Base-by-base conservation (phyloP, 2,797 vertebrate genomes). In the Heterohyrax brucei region DNA sequence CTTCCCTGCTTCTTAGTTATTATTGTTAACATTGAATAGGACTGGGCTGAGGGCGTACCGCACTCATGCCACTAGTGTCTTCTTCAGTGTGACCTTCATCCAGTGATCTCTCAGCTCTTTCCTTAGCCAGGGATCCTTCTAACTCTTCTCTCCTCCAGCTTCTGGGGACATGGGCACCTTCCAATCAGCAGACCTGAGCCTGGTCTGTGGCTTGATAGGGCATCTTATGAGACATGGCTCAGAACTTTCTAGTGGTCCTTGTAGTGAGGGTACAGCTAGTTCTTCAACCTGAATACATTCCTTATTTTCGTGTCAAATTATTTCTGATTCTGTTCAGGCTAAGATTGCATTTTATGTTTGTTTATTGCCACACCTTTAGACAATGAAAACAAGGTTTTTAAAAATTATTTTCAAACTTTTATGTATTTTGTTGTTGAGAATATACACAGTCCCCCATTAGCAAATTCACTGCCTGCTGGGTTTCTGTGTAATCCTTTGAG, bases 221-320 rank as follows among this genome's bases (percentile, higher is more conserved):
- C 39, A 22, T 96, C 88, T 84, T 62, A 12, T 92, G 75, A 22
- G 39, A 64, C 39, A 39, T 53, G 48, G 64, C 26, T 86, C 64
- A 93, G 88, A 85, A 96, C 8, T 93, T 88, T 83, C 72, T 81
- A 75, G 86, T 87, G 78, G 18, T 94, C 30, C 81, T 90, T 33
- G 50, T 89, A 56, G 53, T 89, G 30, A 83, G 81, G 22, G 80
- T 30, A 90, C 73, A 72, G 21, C 39, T 83, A 22, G 75, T 70
- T 95, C 44, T 96, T 88, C 64, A 96, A 39, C 56, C 28, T 28
- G 33, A 86, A 85, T 70, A 70, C 16, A 44, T 75, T 82, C 61
- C 56, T 95, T 89, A 84, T 84, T 77, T 94, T 76, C 46, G 30
- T 64, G 79, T 92, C 56, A 78, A 33, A 62, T 75, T 91, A 64